Conservation (phyloP, 1,140 invertebrate species). For the Phthorimaea operculella region DNA sequence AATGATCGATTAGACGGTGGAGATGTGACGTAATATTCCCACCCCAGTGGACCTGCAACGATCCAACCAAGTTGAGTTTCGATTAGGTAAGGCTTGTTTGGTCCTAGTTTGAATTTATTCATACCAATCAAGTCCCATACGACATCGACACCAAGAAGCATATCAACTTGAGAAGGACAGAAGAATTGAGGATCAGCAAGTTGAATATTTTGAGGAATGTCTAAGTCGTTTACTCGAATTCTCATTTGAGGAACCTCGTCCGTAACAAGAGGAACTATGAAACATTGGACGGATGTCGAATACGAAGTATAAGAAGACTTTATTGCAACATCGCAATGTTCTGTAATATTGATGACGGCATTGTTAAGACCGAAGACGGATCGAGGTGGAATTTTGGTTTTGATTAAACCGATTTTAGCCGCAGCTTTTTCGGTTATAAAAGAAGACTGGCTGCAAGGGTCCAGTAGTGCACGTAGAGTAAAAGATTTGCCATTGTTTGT, state of each 20-base stretch:
- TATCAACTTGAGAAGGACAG: conserved; percentile 8
- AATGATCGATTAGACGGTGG: neutral
- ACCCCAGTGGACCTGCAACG: conserved; percentile 8
- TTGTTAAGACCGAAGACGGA: conserved; percentile 14
- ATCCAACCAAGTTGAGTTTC: conserved; percentile 12
- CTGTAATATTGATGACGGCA: conserved; percentile 9
- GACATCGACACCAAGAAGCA: conserved; percentile 11
- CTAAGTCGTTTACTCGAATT: conserved; percentile 2
- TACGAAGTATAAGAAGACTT: conserved; percentile 7
- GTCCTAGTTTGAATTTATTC: conserved; percentile 4
- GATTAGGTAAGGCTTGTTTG: conserved; percentile 6
- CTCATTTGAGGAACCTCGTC: conserved; percentile 6
- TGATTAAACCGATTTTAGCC: neutral
- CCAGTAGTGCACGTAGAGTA: conserved; percentile 5
- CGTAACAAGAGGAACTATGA: conserved; percentile 12
- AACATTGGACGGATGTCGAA: conserved; percentile 9
- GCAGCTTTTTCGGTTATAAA: conserved; percentile 4
- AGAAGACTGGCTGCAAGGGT: conserved; percentile 6
- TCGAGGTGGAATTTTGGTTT: conserved; percentile 3
- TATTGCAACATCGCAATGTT: conserved; percentile 9
- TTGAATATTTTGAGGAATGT: conserved; percentile 9
- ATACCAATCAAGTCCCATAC: conserved; percentile 8
- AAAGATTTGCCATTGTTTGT: conserved; percentile 4
- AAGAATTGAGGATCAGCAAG: conserved; percentile 11
- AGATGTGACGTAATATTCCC: neutral